phyloP scores from a whole-genome alignment of 2,888 invertebrate species.

The Allygus modestus region DNA sequence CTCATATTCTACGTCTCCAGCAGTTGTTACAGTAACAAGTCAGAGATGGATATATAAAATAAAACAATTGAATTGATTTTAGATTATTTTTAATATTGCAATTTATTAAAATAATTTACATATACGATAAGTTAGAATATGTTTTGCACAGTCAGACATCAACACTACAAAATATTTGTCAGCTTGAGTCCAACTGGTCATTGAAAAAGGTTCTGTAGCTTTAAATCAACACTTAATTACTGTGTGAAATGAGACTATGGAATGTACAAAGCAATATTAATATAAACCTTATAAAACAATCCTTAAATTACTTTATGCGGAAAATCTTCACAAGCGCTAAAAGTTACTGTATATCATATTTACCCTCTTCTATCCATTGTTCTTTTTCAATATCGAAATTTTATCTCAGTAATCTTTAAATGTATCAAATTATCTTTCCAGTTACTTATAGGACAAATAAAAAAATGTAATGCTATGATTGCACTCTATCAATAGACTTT shows the following conservation, averaged over 20 bases:
- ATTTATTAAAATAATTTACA: constrained; percentile 34
- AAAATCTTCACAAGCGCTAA: not conserved
- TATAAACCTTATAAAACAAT: not conserved
- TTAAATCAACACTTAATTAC: no score
- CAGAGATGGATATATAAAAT: not conserved
- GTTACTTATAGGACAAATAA: no score
- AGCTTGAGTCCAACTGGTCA: constrained; percentile 15
- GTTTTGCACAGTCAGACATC: not conserved
- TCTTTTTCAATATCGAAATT: no score
- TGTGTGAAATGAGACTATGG: not conserved
- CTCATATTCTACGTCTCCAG: no score
- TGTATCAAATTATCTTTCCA: no score
- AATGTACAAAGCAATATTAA: not conserved
- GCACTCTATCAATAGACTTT: no score
- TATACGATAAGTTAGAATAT: constrained; percentile 27
- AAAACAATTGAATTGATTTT: not conserved
- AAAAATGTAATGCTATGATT: no score
- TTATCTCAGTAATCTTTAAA: no score
- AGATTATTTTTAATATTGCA: constrained; percentile 30
- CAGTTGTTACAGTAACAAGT: no score
- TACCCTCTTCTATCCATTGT: no score
- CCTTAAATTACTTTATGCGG: not conserved
- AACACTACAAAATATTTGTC: not conserved
- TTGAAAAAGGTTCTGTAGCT: not conserved
- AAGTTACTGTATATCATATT: not conserved